phyloP scores from a whole-genome alignment of 2,797 vertebrate genomes.

The Coracias cyanogaster region DNA sequence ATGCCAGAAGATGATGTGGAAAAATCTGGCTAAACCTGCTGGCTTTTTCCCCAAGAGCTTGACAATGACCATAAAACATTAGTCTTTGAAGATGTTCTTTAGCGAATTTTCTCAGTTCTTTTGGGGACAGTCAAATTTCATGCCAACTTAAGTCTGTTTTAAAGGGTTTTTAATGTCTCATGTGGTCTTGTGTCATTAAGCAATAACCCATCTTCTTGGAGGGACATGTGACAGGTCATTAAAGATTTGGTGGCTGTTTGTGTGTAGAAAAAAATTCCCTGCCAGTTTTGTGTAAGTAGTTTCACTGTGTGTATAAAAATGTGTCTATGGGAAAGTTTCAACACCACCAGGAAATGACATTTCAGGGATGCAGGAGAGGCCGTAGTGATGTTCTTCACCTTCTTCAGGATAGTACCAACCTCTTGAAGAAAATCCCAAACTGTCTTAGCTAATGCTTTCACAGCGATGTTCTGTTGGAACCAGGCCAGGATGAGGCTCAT shows the following conservation, averaged over 20 bases:
- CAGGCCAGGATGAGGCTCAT: not conserved
- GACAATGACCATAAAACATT: not conserved
- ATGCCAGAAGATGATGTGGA: slow-evolving; percentile 41
- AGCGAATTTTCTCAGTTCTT: not conserved
- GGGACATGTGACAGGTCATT: not conserved
- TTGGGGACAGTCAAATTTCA: not conserved
- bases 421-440: not conserved
- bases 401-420: not conserved
- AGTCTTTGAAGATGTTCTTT: not conserved
- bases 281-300: not conserved
- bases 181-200: not conserved
- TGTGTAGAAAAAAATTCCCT: not conserved
- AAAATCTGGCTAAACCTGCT: slow-evolving; percentile 53
- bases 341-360: not conserved
- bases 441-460: not conserved
- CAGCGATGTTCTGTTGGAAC: not conserved
- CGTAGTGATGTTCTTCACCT: not conserved
- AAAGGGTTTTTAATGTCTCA: not conserved
- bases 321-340: not conserved
- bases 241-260: not conserved
- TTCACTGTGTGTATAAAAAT: not conserved
- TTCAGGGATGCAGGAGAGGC: not conserved
- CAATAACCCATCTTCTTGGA: not conserved
- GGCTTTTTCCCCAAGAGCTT: not conserved
- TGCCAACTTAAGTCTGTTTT: not conserved